Evolutionary conservation across 2,888 invertebrate genomes (phyloP).

Genomic region (Podotricha telesiphe): DNA sequence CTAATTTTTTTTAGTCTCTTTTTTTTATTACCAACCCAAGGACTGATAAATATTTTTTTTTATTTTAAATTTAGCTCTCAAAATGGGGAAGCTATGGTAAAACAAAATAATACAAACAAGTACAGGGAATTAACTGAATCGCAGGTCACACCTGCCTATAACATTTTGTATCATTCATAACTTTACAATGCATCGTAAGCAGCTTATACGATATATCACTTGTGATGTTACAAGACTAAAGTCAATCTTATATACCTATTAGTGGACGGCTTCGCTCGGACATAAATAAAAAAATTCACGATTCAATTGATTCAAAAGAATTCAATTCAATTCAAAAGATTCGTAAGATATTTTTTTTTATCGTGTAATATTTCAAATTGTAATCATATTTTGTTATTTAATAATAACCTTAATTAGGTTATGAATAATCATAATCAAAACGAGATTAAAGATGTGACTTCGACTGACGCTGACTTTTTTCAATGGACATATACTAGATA

Average conservation of each 20-base stretch:
- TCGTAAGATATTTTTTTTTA: neutral
- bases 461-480: neutral
- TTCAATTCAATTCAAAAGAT: too few relatives aligned
- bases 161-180: neutral
- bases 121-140: neutral
- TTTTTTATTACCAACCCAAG: too few relatives aligned
- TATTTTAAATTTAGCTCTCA: too few relatives aligned
- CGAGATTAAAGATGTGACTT: too few relatives aligned
- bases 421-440: too few relatives aligned
- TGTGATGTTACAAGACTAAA: neutral
- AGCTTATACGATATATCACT: slow-evolving; percentile 10
- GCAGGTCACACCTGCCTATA: neutral
- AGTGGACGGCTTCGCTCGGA: neutral
- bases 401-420: too few relatives aligned
- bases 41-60: too few relatives aligned
- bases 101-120: neutral
- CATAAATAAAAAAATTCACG: neutral
- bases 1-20: too few relatives aligned
- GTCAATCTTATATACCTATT: neutral
- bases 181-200: slow-evolving; percentile 7
- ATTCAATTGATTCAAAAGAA: neutral
- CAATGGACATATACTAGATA: neutral
- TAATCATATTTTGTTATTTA: too few relatives aligned
- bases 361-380: too few relatives aligned
- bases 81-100: too few relatives aligned